Evolutionary conservation across 2,888 invertebrate species (phyloP).

Genomic region (Drosophila maculinotata): DNA sequence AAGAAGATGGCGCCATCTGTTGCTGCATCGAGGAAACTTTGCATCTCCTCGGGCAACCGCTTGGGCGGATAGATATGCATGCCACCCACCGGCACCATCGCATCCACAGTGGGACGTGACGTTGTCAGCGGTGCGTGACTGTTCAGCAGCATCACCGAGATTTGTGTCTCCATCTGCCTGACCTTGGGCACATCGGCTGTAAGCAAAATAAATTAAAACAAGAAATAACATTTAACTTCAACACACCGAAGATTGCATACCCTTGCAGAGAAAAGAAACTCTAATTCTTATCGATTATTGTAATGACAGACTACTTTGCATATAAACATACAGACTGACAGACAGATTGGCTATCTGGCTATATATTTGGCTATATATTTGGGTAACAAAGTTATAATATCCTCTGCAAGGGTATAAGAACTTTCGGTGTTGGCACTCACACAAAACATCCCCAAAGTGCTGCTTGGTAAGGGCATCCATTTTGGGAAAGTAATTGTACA

Average conservation of each 20-base stretch:
- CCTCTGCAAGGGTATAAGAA: background rate
- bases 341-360: too few species aligned
- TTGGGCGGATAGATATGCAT: slow-evolving; percentile 86
- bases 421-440: slow-evolving; percentile 45
- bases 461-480: slow-evolving; percentile 81
- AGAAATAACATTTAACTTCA: background rate
- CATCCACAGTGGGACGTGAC: slow-evolving; percentile 85
- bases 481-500: slow-evolving; percentile 81
- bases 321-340: too few species aligned
- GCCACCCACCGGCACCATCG: slow-evolving; percentile 86
- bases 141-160: slow-evolving; percentile 86
- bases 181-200: slow-evolving; percentile 83
- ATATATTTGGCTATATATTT: too few species aligned
- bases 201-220: too few species aligned
- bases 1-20: slow-evolving; percentile 86
- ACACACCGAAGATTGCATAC: too few species aligned
- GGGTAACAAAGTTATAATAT: too few species aligned
- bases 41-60: slow-evolving; percentile 81
- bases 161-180: slow-evolving; percentile 84
- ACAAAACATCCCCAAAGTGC: slow-evolving; percentile 78
- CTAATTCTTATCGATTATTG: too few species aligned
- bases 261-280: too few species aligned
- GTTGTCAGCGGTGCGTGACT: slow-evolving; percentile 85
- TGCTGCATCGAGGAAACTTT: slow-evolving; percentile 84
- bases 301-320: too few species aligned